These are phyloP conservation scores for Aphrophora alni DNA, from an alignment of 2,888 invertebrate genomes.

Conservation along the genomic window DNA sequence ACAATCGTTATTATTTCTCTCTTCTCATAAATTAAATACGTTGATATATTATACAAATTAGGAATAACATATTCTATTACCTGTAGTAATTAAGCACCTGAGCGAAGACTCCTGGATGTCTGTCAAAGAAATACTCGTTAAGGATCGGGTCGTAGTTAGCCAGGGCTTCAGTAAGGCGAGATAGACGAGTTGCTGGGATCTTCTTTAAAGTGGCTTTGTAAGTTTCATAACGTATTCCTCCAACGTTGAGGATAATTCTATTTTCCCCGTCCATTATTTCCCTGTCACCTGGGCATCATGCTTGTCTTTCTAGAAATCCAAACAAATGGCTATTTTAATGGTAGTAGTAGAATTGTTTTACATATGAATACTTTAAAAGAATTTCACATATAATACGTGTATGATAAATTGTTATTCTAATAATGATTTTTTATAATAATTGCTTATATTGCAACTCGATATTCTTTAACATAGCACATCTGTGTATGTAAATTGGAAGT, in stretches of 20 bases:
- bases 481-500: no score
- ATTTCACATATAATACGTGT: no score
- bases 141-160: constrained; percentile 89
- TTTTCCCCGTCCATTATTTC: constrained; percentile 84
- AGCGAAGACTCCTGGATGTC: constrained; percentile 89
- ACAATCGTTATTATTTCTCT: no score
- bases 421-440: no score
- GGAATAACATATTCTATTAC: no score
- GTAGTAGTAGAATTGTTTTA: no score
- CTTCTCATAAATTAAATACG: no score
- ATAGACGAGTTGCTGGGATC: constrained; percentile 86
- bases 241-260: constrained; percentile 91
- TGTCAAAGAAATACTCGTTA: constrained; percentile 88
- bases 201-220: constrained; percentile 85
- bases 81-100: constrained; percentile 89
- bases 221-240: constrained; percentile 82
- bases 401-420: no score
- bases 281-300: constrained; percentile 28
- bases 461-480: no score
- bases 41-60: no score
- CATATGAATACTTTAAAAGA: no score
- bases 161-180: constrained; percentile 81
- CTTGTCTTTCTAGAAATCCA: background rate
- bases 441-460: no score
- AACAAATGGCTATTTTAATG: background rate